Percentiles rank a stretch among this genome's conserved stretches.
phyloP scores from a whole-genome alignment of 2,888 invertebrate genomes.

The Pyrgus malvae region DNA sequence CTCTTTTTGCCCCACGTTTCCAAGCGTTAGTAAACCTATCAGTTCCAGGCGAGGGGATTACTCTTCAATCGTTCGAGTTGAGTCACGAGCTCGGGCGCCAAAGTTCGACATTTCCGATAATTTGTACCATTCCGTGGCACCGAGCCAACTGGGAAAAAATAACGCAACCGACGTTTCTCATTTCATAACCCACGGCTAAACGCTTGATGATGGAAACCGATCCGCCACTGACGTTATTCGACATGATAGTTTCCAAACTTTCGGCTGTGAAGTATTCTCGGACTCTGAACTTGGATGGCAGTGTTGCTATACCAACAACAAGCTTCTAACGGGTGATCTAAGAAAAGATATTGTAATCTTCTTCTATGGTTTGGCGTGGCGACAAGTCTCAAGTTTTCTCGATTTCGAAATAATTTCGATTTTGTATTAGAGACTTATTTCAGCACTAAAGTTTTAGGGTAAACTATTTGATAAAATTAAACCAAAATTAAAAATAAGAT shows the following conservation, averaged over 20 bases:
- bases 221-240: not conserved
- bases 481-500: no score
- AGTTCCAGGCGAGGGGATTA: not conserved
- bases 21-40: not conserved
- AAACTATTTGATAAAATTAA: no score
- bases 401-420: no score
- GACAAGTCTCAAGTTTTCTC: no score
- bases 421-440: no score
- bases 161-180: slow-evolving; percentile 23
- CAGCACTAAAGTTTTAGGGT: no score
- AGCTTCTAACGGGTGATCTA: no score
- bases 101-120: slow-evolving; percentile 32
- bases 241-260: not conserved
- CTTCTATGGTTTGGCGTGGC: no score
- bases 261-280: not conserved
- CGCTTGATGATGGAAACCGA: slow-evolving; percentile 33
- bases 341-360: no score
- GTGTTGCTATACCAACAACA: no score
- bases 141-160: slow-evolving; percentile 27
- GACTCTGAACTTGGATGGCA: not conserved
- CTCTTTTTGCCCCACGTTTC: not conserved
- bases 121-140: slow-evolving; percentile 35
- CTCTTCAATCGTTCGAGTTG: not conserved
- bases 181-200: slow-evolving; percentile 35
- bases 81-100: slow-evolving; percentile 11